phyloP scores from a whole-genome alignment of 2,888 invertebrate species.

The Ditula angustiorana region DNA sequence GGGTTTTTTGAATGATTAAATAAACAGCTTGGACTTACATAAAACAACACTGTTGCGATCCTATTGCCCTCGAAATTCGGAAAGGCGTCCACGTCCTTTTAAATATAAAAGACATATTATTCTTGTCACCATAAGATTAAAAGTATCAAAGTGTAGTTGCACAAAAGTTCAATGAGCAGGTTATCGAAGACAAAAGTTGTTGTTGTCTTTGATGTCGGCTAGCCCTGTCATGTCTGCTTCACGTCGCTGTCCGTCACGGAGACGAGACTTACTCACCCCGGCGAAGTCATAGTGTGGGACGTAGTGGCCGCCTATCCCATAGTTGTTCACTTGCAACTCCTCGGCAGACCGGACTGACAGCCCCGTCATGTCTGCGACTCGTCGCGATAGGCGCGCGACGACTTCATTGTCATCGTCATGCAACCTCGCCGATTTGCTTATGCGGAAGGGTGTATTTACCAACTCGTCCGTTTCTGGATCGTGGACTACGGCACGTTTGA shows the following conservation, averaged over 20 bases:
- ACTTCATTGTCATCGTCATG: constrained; percentile 92
- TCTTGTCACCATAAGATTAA: not conserved
- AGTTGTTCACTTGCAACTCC: constrained; percentile 99
- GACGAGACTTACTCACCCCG: constrained; percentile 87
- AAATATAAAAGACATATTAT: constrained; percentile 58
- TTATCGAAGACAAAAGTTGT: too few relatives aligned
- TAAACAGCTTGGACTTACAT: constrained; percentile 95
- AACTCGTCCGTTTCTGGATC: constrained; percentile 96
- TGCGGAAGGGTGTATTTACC: constrained; percentile 97
- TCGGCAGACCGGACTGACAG: constrained; percentile 95
- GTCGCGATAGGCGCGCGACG: constrained; percentile 90
- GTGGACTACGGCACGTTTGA: constrained; percentile 97
- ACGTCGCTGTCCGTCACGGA: too few relatives aligned
- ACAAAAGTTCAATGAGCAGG: too few relatives aligned
- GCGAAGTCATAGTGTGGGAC: constrained; percentile 98
- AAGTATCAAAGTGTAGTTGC: not conserved
- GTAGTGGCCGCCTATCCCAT: constrained; percentile 99
- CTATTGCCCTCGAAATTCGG: constrained; percentile 96
- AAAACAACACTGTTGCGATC: constrained; percentile 98
- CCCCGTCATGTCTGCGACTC: constrained; percentile 95
- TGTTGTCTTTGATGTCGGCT: too few relatives aligned
- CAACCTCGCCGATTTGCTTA: constrained; percentile 99
- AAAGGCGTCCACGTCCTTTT: constrained; percentile 97
- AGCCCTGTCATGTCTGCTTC: too few relatives aligned
- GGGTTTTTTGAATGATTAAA: too few relatives aligned